Conservation (phyloP, 2,797 vertebrate genomes). For the Chiloscyllium punctatum region DNA sequence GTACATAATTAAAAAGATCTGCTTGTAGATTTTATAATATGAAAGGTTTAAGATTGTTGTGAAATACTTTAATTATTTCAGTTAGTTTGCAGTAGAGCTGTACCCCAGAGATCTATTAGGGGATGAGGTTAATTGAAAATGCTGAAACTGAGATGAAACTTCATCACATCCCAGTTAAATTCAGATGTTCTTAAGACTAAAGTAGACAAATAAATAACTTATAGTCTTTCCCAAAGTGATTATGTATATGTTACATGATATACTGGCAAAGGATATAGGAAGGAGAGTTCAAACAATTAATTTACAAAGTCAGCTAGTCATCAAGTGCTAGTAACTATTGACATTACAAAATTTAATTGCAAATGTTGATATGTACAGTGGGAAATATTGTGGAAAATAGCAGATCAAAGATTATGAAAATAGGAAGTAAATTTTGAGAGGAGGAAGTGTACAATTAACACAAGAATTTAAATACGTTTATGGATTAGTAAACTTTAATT, state of each 20-base stretch:
- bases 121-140: too few relatives aligned
- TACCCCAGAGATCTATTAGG: too few relatives aligned
- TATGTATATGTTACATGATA: background rate
- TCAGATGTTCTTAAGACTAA: background rate
- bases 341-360: background rate
- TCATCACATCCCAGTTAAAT: background rate
- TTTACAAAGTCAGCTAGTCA: background rate
- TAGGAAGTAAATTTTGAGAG: background rate
- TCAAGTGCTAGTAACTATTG: background rate
- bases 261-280: background rate
- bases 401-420: background rate
- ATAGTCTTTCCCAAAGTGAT: background rate
- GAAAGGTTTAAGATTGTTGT: background rate
- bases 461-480: background rate
- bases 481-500: background rate
- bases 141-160: too few relatives aligned
- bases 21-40: background rate
- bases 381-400: background rate
- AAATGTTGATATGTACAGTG: background rate
- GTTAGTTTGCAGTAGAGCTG: too few relatives aligned
- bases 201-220: background rate
- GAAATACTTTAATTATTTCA: background rate
- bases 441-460: background rate
- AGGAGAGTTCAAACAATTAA: background rate
- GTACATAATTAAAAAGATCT: background rate